These are phyloP conservation scores for Nymphalis io DNA, from an alignment of 1,140 invertebrate genomes.

Conservation along the genomic window DNA sequence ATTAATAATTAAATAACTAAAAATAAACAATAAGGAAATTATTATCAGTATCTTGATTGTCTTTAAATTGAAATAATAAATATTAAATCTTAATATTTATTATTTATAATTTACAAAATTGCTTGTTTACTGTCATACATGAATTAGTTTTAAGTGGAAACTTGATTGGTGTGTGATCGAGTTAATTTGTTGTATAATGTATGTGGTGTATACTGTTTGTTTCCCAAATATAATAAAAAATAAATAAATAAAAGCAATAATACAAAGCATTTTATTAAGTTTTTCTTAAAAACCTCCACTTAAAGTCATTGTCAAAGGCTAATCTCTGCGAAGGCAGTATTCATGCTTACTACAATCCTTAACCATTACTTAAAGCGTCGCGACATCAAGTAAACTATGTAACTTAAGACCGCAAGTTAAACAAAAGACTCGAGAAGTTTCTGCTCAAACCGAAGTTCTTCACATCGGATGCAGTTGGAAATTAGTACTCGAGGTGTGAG, in stretches of 20 bases:
- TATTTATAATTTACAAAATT: too few relatives aligned
- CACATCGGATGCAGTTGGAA: constrained; percentile 31
- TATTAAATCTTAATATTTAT: too few relatives aligned
- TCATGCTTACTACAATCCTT: constrained; percentile 12
- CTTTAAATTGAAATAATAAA: not conserved
- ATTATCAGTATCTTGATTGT: not conserved
- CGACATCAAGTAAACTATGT: constrained; percentile 39
- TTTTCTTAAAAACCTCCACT: not conserved
- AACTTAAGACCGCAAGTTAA: constrained; percentile 39
- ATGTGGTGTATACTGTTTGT: too few relatives aligned
- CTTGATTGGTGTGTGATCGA: too few relatives aligned
- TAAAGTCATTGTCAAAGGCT: constrained; percentile 8
- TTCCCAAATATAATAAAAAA: not conserved
- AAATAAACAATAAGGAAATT: not conserved
- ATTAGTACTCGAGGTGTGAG: constrained; percentile 31
- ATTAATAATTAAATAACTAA: not conserved
- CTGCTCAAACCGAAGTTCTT: constrained; percentile 30
- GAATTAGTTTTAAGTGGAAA: too few relatives aligned
- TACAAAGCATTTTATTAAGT: not conserved
- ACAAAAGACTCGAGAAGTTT: constrained; percentile 38
- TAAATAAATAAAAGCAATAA: not conserved
- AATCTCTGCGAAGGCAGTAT: constrained; percentile 13
- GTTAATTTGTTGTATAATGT: too few relatives aligned
- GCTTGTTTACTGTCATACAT: too few relatives aligned
- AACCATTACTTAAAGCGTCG: constrained; percentile 18